phyloP scores from a whole-genome alignment of 2,113 vertebrate genomes.

The Antechinus stuartii region DNA sequence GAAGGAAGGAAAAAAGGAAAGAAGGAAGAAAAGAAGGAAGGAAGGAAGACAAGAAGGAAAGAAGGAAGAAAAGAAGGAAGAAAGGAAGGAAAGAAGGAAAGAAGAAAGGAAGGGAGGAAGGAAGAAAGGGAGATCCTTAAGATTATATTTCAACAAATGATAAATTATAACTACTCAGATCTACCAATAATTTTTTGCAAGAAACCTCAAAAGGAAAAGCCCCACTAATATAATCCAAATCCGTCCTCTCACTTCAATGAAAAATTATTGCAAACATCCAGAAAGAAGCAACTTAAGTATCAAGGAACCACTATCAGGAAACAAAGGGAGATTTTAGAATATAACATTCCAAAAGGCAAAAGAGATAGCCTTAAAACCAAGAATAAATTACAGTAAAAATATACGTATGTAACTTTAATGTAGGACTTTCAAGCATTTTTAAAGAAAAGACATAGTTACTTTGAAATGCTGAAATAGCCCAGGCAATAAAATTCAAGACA shows the following conservation, averaged over 20 bases:
- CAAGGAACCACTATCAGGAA: neutral
- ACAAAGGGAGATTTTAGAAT: neutral
- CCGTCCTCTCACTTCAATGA: neutral
- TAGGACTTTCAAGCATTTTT: neutral
- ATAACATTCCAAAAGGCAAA: neutral
- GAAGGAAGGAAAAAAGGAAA: too few species aligned
- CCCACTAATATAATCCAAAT: neutral
- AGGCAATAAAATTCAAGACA: too few species aligned
- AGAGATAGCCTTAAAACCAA: neutral
- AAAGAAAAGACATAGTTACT: neutral
- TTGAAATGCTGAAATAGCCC: too few species aligned
- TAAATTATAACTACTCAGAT: neutral
- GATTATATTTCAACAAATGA: neutral
- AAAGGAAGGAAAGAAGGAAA: too few species aligned
- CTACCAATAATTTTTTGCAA: neutral
- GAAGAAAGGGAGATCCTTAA: too few species aligned
- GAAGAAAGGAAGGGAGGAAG: too few species aligned
- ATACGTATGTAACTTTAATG: neutral
- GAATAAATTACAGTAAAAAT: neutral
- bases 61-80: too few species aligned
- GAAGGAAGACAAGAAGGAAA: too few species aligned
- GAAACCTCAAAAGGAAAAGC: neutral
- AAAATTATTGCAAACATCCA: neutral
- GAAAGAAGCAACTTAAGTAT: too few species aligned
- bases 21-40: too few species aligned